Evolutionary conservation across 2,888 invertebrate species (phyloP), one percentile per base, ranked within the genome.

Genomic region (Argyra leucocephala): DNA sequence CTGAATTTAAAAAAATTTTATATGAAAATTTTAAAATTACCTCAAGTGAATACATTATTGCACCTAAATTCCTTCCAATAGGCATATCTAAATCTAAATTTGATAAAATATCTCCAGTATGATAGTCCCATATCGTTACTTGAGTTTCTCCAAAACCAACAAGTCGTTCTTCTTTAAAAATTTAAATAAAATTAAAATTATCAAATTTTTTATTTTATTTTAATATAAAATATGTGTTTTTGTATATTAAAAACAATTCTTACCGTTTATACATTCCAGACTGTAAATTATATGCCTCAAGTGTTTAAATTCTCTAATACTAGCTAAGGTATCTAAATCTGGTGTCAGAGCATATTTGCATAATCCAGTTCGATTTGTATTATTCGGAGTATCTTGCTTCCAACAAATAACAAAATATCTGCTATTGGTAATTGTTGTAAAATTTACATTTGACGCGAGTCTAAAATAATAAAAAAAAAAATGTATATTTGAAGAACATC

Each of bases 291-390:
- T 73, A 69, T 79, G 76, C 9, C 76, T 73, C 71, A 79, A 71
- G 63, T 72, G 74, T 60, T 76, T 76, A 61, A 79, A 79, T 63
- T 79, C 79, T 18, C 79, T 72, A 63, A 78, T 79, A 68, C 78
- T 78, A 26, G 79, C 79, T 63, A 79, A 69, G 2, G 76, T 78
- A 66, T 78, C 78, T 58, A 79, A 69, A 36, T 75, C 74, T 6
- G 79, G 79, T 3, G 77, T 77, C 37, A 79, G 67, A 15, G 79
- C 76, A 70, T 79, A 79, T 69, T 79, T 79, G 69, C 78, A 79
- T 5, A 79, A 65, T 7, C 78, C 78, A 4, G 76, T 73, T 3
- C 76, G 73, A 7, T 73, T 70, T 65, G 73, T 76, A 3, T 75
- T 75, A 63, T 74, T 67, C 2, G 73, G 64, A 5, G 73, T 69